phyloP scores from a whole-genome alignment of 2,797 vertebrate species.

The Manis crassicaudata region DNA sequence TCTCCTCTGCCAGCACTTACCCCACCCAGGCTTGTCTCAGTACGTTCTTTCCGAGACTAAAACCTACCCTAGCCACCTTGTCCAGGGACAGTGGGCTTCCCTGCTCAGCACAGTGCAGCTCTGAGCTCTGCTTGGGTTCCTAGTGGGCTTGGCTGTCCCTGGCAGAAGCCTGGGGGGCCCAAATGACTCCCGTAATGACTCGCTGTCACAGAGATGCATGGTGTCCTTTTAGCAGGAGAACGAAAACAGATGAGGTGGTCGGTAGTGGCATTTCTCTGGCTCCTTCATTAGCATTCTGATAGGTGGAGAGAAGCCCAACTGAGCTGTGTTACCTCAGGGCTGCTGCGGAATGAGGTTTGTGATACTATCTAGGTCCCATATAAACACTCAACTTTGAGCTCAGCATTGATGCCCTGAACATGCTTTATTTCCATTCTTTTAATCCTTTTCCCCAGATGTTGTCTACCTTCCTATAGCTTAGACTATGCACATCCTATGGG shows the following conservation, averaged over 20 bases:
- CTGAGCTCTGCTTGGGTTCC: constrained; percentile 12
- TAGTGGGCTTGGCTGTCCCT: constrained; percentile 49
- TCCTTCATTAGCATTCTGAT: constrained; percentile 86
- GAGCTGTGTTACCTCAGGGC: constrained; percentile 76
- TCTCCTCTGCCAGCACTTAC: neutral
- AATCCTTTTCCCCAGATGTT: constrained; percentile 37
- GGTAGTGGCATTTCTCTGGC: constrained; percentile 82
- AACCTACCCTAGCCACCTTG: neutral
- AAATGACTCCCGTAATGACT: constrained; percentile 83
- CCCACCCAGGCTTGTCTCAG: neutral
- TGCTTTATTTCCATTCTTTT: constrained; percentile 57
- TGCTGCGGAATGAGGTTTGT: constrained; percentile 54
- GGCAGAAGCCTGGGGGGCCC: constrained; percentile 65
- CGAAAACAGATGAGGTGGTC: constrained; percentile 83
- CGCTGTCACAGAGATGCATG: constrained; percentile 88
- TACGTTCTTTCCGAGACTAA: neutral
- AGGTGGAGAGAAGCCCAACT: constrained; percentile 66
- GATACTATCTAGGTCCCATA: constrained; percentile 58
- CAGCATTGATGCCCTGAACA: neutral
- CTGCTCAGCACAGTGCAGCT: neutral
- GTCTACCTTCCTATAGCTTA: neutral
- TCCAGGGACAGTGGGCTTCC: too few relatives aligned
- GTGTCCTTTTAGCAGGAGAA: constrained; percentile 83
- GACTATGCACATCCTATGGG: neutral
- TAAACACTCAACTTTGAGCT: neutral